phyloP scores from a whole-genome alignment of 2,113 vertebrate species.

The Numida meleagris region DNA sequence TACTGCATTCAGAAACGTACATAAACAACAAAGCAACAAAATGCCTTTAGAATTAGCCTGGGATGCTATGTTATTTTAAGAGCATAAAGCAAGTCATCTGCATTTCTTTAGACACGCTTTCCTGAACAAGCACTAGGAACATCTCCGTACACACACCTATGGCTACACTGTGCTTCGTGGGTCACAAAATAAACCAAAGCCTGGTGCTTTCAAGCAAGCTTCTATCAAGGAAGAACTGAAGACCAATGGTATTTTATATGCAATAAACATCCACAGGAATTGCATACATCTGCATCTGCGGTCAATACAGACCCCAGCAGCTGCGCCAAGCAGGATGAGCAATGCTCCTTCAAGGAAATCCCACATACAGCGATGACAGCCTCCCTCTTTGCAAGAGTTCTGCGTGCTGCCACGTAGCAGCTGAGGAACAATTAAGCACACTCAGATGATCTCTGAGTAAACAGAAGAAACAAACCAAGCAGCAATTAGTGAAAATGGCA shows the following conservation, averaged over 20 bases:
- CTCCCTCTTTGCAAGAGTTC: background rate
- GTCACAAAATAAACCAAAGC: background rate
- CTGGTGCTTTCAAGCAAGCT: background rate
- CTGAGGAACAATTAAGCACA: background rate
- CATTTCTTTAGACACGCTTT: background rate
- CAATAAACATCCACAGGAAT: background rate
- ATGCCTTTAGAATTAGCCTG: background rate
- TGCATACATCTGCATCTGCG: background rate
- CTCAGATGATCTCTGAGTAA: background rate
- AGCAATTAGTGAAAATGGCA: background rate
- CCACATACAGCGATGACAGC: background rate
- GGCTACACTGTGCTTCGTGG: background rate
- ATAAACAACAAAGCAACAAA: conserved; percentile 11
- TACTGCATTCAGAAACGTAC: background rate
- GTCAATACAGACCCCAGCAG: background rate
- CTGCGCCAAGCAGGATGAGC: background rate
- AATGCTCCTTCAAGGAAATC: background rate
- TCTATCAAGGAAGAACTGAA: background rate
- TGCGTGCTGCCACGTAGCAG: background rate
- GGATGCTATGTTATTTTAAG: background rate
- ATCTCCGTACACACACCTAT: background rate
- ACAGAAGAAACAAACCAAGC: background rate
- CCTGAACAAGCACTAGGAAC: background rate
- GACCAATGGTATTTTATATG: background rate
- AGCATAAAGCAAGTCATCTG: background rate